Evolutionary conservation across 2,797 vertebrate genomes (phyloP), one percentile per base, ranked within the genome.

Genomic region (Peromyscus aztecus): DNA sequence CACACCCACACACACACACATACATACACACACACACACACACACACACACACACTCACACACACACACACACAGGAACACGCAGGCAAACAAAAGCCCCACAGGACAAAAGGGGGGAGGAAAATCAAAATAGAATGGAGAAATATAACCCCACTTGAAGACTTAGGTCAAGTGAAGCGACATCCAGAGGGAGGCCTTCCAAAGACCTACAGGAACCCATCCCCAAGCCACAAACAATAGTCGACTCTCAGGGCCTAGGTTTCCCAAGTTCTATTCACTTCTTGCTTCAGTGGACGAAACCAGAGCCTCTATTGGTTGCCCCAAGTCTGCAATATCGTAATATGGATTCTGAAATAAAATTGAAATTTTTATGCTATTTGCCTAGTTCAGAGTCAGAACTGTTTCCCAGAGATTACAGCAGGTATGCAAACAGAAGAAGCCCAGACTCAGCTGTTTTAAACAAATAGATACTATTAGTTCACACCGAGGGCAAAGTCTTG

Each of bases 401-500:
- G 6, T 17, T 37, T 87, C 7, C 34, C 43, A 23, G 14, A 27
- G 43, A 69, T 49, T 21, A 87, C 24, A 63, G 73, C 65, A 81
- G 19, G 43, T 65, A 31, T 1, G 37, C 34, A 67, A 43, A 83
- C 9, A 65, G 55, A 59, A 52, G 67, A 77, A 65, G 37, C 8
- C 16, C 21, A 78, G 61, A 19, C n/a, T 73, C 43, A 13, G 76
- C 75, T 31, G 6, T 31, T 40, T 86, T 29, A 91, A 63, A 23
- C 80, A 80, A 37, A 69, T 0, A 63, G 46, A 55, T 8, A 4
- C 61, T 49, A 73, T 0, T 89, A 69, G n/a, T 1, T 63, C 59
- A 55, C 59, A 55, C 0, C 0, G 17, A 10, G 8, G 43, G 40
- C 27, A 75, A 49, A 52, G 49, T 29, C 9, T 0, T 19, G 52